Conservation (phyloP, 2,797 vertebrate genomes). For the Danio tinwini region DNA sequence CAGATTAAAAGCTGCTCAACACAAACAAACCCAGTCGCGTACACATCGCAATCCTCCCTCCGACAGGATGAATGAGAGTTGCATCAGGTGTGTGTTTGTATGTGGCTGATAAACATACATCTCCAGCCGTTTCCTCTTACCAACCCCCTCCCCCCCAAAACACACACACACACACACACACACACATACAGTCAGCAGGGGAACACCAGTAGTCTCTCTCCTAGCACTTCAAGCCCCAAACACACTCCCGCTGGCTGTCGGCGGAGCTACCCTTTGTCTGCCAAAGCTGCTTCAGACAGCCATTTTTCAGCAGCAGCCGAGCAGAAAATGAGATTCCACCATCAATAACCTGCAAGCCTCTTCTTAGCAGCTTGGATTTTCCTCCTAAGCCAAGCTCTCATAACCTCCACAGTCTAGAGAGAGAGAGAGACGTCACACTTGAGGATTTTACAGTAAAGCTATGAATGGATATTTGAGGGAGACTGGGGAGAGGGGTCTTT, state of each 20-base stretch:
- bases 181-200: slow-evolving; percentile 20
- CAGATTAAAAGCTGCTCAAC: not conserved
- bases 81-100: not conserved
- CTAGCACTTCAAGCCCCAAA: slow-evolving; percentile 32
- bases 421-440: not conserved
- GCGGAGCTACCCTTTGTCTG: slow-evolving; percentile 34
- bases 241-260: slow-evolving; percentile 18
- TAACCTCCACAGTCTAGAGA: slow-evolving; percentile 32
- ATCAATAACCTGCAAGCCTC: slow-evolving; percentile 50
- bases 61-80: slow-evolving; percentile 9
- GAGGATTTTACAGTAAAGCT: slow-evolving; percentile 11
- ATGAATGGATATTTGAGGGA: slow-evolving; percentile 23
- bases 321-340: slow-evolving; percentile 62
- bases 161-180: not conserved
- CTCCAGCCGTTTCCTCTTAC: slow-evolving; percentile 11
- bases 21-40: slow-evolving; percentile 1
- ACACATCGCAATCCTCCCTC: slow-evolving; percentile 9
- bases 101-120: not conserved
- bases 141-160: no score
- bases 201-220: slow-evolving; percentile 29
- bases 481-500: not conserved
- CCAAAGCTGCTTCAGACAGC: slow-evolving; percentile 42
- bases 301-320: slow-evolving; percentile 53
- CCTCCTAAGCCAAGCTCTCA: slow-evolving; percentile 12
- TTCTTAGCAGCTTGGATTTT: slow-evolving; percentile 52